Evolutionary conservation across 2,113 vertebrate species (phyloP), one percentile per base, ranked within the genome.

Genomic region (Salvelinus alpinus): DNA sequence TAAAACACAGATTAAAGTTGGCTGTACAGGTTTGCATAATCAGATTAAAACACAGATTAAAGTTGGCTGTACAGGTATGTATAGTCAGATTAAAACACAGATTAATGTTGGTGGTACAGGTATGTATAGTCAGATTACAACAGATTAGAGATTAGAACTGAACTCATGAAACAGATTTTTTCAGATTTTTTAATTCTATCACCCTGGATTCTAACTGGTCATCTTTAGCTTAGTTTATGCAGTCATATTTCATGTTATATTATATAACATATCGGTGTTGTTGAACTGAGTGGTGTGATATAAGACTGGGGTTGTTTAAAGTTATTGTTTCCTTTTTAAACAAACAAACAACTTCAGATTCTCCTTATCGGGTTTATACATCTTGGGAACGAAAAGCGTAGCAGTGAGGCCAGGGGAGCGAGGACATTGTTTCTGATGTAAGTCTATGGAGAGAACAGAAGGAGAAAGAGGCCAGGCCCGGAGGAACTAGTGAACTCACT

Each of bases 261-360:
- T 14, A 54, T 16, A 14, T 3, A 72, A 65, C 13, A 70, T 74
- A 76, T 44, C 47, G 13, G 85, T 72, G 83, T 84, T 81, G 79
- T 73, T 38, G 9, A 16, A 12, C 24, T 65, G n/a, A 8, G 5
- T 29, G 25, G 16, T 27, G 27, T 27, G 51, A 54, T 18, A 5
- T 54, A 54, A 54, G 16, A 31, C 14, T 9, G 64, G 20, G 57
- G 71, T 57, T 29, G 38, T 64, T 60, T 71, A 65, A 48, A 44
- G 34, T 62, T 71, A 12, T 60, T 65, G 75, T 25, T 34, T 22
- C 31, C 7, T 48, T 22, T 27, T 48, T 8, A 34, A 34, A 34
- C 34, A 24, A 68, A 38, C 67, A 69, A 59, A 75, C 74, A 69
- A 25, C 51, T 54, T n/a, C 25, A 74, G 25, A 3, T 3, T 4